A percentile compares a stretch with the other conserved stretches of the same genome.
These are phyloP conservation scores for Eira barbara DNA, from an alignment of 2,113 vertebrate species.

Conservation along the genomic window DNA sequence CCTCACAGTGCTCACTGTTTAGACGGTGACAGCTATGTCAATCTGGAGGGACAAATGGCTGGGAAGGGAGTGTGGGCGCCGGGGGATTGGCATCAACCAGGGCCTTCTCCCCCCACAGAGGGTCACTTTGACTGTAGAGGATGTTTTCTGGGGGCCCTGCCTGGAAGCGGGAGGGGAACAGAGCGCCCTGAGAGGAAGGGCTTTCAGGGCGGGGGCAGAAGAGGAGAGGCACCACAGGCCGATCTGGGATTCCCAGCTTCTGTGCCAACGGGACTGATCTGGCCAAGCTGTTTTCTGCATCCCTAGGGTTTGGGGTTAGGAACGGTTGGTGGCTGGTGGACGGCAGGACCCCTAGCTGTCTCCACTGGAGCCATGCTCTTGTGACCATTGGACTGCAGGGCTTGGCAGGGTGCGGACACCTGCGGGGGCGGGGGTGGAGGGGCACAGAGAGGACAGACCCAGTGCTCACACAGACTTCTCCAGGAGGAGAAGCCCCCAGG, in stretches of 20 bases:
- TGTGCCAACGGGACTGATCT: not conserved
- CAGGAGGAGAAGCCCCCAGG: not conserved
- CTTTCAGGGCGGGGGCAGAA: fast-evolving
- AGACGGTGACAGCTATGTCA: not conserved
- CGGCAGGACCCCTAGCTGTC: not conserved
- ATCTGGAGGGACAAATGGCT: not conserved
- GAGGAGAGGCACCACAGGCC: fast-evolving
- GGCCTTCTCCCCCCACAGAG: not conserved
- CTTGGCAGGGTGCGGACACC: fast-evolving
- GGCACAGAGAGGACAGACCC: not conserved
- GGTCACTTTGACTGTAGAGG: not conserved
- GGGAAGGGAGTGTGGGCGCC: not conserved
- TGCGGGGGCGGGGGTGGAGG: too few relatives aligned
- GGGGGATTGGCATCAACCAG: not conserved
- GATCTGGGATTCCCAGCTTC: fast-evolving
- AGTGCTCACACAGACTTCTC: not conserved
- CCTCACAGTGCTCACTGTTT: not conserved
- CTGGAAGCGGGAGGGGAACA: not conserved
- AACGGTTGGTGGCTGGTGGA: not conserved
- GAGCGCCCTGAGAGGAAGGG: not conserved
- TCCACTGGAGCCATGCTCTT: fast-evolving
- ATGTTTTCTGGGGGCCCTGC: not conserved
- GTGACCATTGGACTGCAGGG: not conserved
- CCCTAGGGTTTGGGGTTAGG: fast-evolving
- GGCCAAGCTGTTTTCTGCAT: fast-evolving